Evolutionary conservation across 2,113 vertebrate genomes (phyloP), one percentile per base, ranked within the genome.

Genomic region (Syngnathus scovelli): DNA sequence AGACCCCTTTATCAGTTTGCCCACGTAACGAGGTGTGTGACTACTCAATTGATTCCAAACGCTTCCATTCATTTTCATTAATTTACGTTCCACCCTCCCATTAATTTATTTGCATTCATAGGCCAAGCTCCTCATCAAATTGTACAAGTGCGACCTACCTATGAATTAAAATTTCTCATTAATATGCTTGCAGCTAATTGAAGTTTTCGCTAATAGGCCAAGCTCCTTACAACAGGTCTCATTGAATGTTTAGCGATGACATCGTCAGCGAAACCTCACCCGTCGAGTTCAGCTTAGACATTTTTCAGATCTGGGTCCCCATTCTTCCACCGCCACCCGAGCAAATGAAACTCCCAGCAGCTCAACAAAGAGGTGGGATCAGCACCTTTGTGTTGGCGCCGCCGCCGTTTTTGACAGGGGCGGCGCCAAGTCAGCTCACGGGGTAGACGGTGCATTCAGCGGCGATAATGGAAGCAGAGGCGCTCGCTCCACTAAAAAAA

Each of bases 321-420:
- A 65, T 51, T 64, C 18, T 55, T 43, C 60, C 49, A 11, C n/a
- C 7, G 19, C 9, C 69, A 69, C 61, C 2, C 10, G 51, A 66
- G 77, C 73, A 74, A 84, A 86, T 85, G 79, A 76, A 54, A 88
- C 84, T 82, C 85, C 83, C 78, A 77, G 68, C 5, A 16, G 70
- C 75, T 77, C 61, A 69, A 83, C 75, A 71, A 74, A 77, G 67
- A 68, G 69, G 44, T 54, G 60, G 37, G 55, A 61, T 52, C 66
- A 9, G 71, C 68, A 71, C 75, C 69, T 71, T 76, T 83, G 72
- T 82, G 76, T 78, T 67, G 43, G 0, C 61, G 58, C 68, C 51
- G 36, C 56, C 59, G 19, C 38, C 37, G 7, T 70, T 52, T 67
- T 78, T 61, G 37, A 77, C 70, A 75, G 64, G 70, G 82, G 66